Evolutionary conservation across 92 coral and sea anemone species (phyloP).

Genomic region (Micromussa lordhowensis): DNA sequence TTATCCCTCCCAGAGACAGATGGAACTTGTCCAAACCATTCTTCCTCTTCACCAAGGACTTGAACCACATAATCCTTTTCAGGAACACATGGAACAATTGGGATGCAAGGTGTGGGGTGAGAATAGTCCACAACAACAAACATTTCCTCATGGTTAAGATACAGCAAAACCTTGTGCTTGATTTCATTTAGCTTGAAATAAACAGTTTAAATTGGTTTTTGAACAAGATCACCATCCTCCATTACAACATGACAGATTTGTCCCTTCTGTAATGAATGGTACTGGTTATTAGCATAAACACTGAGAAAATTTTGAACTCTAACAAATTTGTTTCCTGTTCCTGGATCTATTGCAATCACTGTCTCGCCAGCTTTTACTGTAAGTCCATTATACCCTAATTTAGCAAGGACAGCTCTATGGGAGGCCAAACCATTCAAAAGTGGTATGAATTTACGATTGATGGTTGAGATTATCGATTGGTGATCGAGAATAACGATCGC

Average conservation of each 20-base stretch:
- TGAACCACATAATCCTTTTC: neutral
- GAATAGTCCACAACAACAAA: neutral
- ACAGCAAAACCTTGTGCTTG: neutral
- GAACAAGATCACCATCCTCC: constrained; percentile 18
- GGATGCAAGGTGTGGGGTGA: neutral
- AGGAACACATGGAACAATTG: constrained; percentile 12
- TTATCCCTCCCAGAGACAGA: neutral
- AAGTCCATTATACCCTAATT: neutral
- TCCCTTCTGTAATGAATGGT: neutral
- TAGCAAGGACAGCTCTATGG: constrained; percentile 4
- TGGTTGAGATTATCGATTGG: constrained; percentile 2
- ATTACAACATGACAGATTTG: neutral
- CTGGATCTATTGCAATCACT: no score
- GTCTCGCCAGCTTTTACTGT: no score
- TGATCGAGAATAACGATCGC: constrained; percentile 2
- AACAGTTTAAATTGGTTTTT: neutral
- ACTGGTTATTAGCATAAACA: constrained; percentile 10
- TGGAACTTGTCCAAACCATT: constrained; percentile 1
- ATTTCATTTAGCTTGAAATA: neutral
- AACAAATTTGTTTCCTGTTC: no score
- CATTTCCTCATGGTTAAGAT: neutral
- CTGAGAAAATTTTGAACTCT: no score
- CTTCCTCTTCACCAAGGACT: constrained; percentile 6
- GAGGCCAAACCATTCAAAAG: no score
- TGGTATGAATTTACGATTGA: no score